Base-by-base conservation (phyloP, 2,888 invertebrate species). In the Maniola hyperantus region DNA sequence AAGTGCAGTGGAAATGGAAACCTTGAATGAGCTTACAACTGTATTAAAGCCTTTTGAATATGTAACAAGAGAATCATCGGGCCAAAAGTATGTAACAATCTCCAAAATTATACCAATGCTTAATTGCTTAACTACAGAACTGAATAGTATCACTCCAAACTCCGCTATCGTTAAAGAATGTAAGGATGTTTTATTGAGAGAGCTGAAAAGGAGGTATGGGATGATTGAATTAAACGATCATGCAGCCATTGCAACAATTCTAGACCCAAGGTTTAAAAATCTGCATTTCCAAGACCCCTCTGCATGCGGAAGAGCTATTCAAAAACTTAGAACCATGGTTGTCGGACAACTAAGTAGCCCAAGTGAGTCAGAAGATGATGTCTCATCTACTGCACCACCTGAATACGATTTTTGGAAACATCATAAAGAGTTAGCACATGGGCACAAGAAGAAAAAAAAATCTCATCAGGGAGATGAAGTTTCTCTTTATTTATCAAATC, bases 61-160 rank as follows among this genome's bases (percentile, higher is more conserved):
- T 51, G 61, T 62, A 39, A 76, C 77, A 70, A 76, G 72, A 72
- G 73, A 77, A 76, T 64, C 73, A 74, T 75, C 75, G 13, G 73
- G 72, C 66, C 72, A 75, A 72, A 74, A 71, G 57, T 76, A 76
- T 72, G 66, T 74, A 68, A 75, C 74, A 70, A 70, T 76, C 48
- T 75, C 73, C 69, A 74, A 76, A 76, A 72, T 77, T 71, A 77
- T 76, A 75, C 73, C 77, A 67, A 75, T 79, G 76, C 70, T 76
- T 72, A 78, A 70, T 72, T 76, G 73, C 71, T 72, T 75, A 69
- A 73, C 71, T 73, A 72, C 74, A 65, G 68, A 77, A 73, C 72
- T 77, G 59, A 74, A 70, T 68, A 75, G 66, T 70, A 73, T 77
- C 66, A 73, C 73, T 69, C 72, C 59, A 73, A 36, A 36, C 36